A percentile compares a stretch with the other conserved stretches of the same genome.
Conservation (phyloP, 2,888 invertebrate species). For the Muscina levida region DNA sequence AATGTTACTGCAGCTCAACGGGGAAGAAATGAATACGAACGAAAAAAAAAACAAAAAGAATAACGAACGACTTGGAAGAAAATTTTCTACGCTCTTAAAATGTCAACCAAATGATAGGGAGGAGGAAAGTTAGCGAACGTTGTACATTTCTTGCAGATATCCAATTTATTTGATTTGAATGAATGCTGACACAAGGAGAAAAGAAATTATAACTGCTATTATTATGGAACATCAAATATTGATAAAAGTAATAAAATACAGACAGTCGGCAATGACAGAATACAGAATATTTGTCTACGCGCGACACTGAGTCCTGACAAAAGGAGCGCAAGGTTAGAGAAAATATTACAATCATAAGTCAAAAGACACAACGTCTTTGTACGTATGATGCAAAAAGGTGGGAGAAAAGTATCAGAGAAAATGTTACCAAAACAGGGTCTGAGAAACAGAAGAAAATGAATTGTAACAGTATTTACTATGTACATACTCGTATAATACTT, state of each 20-base stretch:
- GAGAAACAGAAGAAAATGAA: too few relatives aligned
- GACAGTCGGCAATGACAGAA: constrained; percentile 27
- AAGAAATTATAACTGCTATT: constrained; percentile 44
- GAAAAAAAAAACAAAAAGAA: neutral
- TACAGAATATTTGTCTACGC: too few relatives aligned
- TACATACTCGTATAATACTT: too few relatives aligned
- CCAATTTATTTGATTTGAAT: constrained; percentile 66
- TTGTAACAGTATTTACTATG: neutral
- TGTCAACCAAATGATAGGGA: constrained; percentile 8
- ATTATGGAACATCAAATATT: constrained; percentile 56
- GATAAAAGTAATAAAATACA: constrained; percentile 61
- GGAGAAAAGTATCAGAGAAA: neutral
- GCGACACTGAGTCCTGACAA: neutral
- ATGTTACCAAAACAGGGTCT: neutral
- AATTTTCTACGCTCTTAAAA: constrained; percentile 12
- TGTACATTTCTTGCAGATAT: constrained; percentile 33
- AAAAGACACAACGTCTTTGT: neutral
- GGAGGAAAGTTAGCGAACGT: constrained; percentile 4
- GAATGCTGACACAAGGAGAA: constrained; percentile 62
- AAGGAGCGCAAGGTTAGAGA: neutral
- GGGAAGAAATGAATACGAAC: neutral
- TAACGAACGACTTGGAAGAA: neutral
- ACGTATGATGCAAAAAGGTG: neutral
- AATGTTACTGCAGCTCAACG: constrained; percentile 9
- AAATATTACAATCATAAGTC: constrained; percentile 58